Conservation (phyloP, 1,140 invertebrate genomes). For the Drosophila albomicans region DNA sequence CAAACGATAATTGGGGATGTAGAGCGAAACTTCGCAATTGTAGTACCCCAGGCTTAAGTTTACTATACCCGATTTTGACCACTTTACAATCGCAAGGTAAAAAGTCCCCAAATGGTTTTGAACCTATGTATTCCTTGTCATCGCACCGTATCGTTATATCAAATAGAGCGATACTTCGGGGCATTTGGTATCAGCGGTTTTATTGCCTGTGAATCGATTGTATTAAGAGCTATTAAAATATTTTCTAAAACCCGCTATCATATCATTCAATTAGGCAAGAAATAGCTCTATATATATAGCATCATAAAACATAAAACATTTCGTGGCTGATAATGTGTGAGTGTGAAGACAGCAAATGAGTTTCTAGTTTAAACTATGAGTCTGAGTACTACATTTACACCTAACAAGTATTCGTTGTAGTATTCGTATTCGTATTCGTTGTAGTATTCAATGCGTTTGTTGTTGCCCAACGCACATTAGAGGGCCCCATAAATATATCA, state of each 20-base stretch:
- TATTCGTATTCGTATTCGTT: constrained; percentile 1
- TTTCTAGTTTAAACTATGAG: too few relatives aligned
- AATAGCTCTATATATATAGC: constrained; percentile 72
- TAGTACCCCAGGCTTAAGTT: not conserved
- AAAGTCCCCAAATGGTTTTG: not conserved
- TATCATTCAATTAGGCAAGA: constrained; percentile 83
- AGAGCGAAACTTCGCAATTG: too few relatives aligned
- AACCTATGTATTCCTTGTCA: not conserved
- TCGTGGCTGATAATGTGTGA: constrained; percentile 59
- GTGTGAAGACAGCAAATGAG: constrained; percentile 49
- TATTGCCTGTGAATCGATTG: constrained; percentile 79
- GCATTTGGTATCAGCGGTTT: constrained; percentile 64
- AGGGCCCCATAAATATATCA: constrained; percentile 75
- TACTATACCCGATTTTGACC: not conserved
- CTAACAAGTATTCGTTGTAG: not conserved
- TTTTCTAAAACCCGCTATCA: constrained; percentile 81
- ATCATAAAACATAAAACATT: constrained; percentile 76
- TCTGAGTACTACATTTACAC: not conserved
- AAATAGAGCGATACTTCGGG: constrained; percentile 49
- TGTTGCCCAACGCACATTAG: constrained; percentile 67
- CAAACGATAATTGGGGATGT: too few relatives aligned
- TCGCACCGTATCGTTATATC: constrained; percentile 27
- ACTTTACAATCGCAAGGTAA: constrained; percentile 2
- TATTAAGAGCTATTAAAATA: constrained; percentile 83
- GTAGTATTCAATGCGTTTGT: constrained; percentile 32